Conservation (phyloP, 2,797 vertebrate species). For the Orientallactaga sibirica region DNA sequence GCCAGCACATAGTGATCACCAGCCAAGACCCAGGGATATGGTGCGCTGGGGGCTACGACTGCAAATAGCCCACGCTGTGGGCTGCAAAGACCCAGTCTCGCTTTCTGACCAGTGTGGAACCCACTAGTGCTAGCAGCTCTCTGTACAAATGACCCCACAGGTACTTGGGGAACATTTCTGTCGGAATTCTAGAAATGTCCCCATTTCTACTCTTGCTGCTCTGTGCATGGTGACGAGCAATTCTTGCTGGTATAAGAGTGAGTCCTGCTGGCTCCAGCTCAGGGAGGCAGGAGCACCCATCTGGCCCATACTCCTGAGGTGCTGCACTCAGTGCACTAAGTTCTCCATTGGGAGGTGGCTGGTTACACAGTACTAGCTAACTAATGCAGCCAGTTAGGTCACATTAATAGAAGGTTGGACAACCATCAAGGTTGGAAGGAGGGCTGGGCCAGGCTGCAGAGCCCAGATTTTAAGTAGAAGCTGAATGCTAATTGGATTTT, state of each 20-base stretch:
- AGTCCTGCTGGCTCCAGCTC: background rate
- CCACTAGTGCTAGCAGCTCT: background rate
- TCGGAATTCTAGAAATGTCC: constrained; percentile 4
- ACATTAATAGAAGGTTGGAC: background rate
- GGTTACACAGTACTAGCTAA: background rate
- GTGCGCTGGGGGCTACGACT: background rate
- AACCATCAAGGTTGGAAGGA: background rate
- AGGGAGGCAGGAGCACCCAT: background rate
- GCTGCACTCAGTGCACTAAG: background rate
- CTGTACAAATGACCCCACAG: background rate
- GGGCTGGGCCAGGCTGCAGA: background rate
- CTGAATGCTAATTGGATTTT: background rate
- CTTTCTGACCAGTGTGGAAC: background rate
- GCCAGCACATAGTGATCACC: background rate
- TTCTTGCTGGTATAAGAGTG: background rate
- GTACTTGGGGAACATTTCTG: background rate
- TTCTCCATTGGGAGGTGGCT: background rate
- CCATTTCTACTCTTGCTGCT: background rate
- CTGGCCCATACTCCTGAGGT: background rate
- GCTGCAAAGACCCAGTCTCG: background rate
- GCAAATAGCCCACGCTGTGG: background rate
- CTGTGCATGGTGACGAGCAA: background rate
- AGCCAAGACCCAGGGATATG: rapidly evolving
- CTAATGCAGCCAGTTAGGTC: background rate
- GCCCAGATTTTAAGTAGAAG: background rate